Conservation (phyloP, 2,888 invertebrate species). For the Sialis lutaria region DNA sequence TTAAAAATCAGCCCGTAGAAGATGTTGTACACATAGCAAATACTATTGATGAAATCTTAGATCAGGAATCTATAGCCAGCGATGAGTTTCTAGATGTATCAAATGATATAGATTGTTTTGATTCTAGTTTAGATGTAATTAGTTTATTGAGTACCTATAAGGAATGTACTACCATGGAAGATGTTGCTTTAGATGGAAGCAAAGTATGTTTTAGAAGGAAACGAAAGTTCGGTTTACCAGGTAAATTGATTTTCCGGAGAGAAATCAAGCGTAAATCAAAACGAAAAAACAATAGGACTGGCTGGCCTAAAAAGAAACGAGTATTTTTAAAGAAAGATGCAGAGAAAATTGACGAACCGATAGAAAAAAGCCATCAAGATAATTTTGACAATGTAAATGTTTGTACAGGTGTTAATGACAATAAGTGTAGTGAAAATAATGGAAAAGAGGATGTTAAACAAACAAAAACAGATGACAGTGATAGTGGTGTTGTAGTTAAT, state of each 20-base stretch:
- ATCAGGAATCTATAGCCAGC: neutral
- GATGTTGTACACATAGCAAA: constrained; percentile 5
- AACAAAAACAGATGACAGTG: too few relatives aligned
- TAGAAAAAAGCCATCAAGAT: too few relatives aligned
- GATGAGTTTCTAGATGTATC: neutral
- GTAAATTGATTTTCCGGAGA: constrained; percentile 11
- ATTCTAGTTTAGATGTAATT: constrained; percentile 21
- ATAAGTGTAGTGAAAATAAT: neutral
- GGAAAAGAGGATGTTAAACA: neutral
- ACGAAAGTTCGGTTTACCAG: constrained; percentile 17
- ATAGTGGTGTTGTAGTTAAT: too few relatives aligned
- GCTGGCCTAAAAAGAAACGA: constrained; percentile 53
- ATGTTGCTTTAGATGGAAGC: constrained; percentile 12
- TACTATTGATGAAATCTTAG: constrained; percentile 7
- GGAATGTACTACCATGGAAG: constrained; percentile 26
- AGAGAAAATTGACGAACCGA: constrained; percentile 14
- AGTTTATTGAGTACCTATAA: constrained; percentile 29
- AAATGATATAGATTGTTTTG: neutral
- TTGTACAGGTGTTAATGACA: neutral
- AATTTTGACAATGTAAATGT: neutral
- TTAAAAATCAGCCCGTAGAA: constrained; percentile 1
- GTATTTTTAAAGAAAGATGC: constrained; percentile 19
- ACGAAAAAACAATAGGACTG: constrained; percentile 60
- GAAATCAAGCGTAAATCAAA: constrained; percentile 30
- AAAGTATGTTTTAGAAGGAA: neutral